These are phyloP conservation scores for Galaxias olidus DNA, from an alignment of 2,797 vertebrate genomes.

Conservation along the genomic window DNA sequence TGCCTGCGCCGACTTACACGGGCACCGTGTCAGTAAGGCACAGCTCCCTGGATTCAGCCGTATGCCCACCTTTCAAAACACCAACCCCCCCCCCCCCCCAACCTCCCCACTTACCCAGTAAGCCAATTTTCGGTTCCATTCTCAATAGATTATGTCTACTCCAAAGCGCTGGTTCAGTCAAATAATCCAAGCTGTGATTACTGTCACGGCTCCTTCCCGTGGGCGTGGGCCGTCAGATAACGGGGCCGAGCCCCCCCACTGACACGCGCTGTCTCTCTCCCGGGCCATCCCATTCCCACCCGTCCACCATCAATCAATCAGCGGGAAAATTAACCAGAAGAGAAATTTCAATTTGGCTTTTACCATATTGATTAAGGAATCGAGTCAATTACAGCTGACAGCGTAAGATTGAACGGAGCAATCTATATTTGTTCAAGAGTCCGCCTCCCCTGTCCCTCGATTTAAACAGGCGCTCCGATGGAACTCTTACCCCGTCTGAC, in stretches of 20 bases:
- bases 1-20: too few species aligned
- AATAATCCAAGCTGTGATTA: slow-evolving; percentile 61
- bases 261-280: slow-evolving; percentile 29
- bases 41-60: slow-evolving; percentile 1
- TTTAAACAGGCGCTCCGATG: slow-evolving; percentile 30
- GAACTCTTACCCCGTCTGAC: slow-evolving; percentile 19
- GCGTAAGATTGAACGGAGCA: slow-evolving; percentile 35
- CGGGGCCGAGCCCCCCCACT: slow-evolving; percentile 47
- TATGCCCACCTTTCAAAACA: slow-evolving; percentile 16
- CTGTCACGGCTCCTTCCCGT: slow-evolving; percentile 48
- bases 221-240: slow-evolving; percentile 51
- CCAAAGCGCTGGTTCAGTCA: slow-evolving; percentile 47
- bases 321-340: slow-evolving; percentile 55
- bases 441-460: not conserved
- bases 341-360: slow-evolving; percentile 63
- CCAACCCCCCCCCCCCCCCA: slow-evolving; percentile 16
- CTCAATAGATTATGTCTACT: slow-evolving; percentile 48
- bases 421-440: slow-evolving; percentile 42
- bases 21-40: too few species aligned
- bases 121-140: slow-evolving; percentile 47
- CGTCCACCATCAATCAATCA: slow-evolving; percentile 58
- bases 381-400: slow-evolving; percentile 65
- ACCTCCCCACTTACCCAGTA: slow-evolving; percentile 8
- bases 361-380: slow-evolving; percentile 62
- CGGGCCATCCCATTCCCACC: slow-evolving; percentile 19